Evolutionary conservation across 2,888 invertebrate genomes (phyloP).

Genomic region (Hemithea aestivaria): DNA sequence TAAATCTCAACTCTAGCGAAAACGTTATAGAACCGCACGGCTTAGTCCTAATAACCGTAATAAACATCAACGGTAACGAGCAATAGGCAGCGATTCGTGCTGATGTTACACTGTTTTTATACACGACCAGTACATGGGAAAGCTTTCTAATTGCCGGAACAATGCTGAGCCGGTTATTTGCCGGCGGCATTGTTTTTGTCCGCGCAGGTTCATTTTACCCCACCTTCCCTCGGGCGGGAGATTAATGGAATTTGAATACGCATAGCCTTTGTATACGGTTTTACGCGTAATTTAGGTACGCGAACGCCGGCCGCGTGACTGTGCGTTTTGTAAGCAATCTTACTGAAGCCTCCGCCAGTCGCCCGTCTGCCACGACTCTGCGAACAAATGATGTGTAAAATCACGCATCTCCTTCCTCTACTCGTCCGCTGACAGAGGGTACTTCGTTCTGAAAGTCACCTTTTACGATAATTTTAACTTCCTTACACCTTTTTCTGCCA

Average conservation of each 20-base stretch:
- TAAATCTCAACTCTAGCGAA: conserved; percentile 58
- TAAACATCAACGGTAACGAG: conserved; percentile 78
- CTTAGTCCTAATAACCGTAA: conserved; percentile 77
- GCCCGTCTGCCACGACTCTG: conserved; percentile 25
- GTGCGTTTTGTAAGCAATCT: conserved; percentile 65
- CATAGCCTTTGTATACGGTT: conserved; percentile 77
- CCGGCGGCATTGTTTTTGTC: conserved; percentile 79
- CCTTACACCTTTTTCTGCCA: conserved; percentile 5
- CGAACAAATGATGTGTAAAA: conserved; percentile 42
- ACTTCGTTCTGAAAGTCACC: conserved; percentile 14
- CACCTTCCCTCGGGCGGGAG: conserved; percentile 70
- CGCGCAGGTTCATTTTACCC: conserved; percentile 76
- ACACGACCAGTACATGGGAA: conserved; percentile 78
- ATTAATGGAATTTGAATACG: conserved; percentile 80
- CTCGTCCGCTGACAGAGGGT: conserved; percentile 16
- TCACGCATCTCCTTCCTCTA: conserved; percentile 39
- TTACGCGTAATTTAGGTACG: conserved; percentile 74
- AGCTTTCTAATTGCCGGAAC: conserved; percentile 80
- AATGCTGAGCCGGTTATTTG: conserved; percentile 79
- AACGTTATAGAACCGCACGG: conserved; percentile 67
- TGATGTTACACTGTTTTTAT: conserved; percentile 79
- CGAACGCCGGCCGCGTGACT: conserved; percentile 71
- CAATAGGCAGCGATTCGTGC: conserved; percentile 78
- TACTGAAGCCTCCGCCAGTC: conserved; percentile 33
- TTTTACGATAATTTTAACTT: conserved; percentile 23